Evolutionary conservation across 2,797 vertebrate species (phyloP).

Genomic region (Cygnus olor): DNA sequence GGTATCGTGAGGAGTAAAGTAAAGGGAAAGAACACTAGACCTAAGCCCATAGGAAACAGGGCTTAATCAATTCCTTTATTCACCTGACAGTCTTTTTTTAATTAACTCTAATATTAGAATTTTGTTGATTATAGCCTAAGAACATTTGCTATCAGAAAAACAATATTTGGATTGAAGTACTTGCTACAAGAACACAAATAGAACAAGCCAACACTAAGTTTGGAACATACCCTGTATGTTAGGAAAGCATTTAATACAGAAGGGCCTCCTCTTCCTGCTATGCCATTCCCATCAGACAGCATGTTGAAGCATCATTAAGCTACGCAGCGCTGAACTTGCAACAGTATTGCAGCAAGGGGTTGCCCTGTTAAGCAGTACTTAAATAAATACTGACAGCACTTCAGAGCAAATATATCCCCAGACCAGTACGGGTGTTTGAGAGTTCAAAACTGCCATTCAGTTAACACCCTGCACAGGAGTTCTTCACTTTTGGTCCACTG

Average conservation of each 20-base stretch:
- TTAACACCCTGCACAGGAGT: background rate
- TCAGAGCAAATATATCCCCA: background rate
- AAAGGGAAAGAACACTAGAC: background rate
- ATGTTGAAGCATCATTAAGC: background rate
- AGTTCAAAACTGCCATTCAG: background rate
- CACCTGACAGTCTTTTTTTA: background rate
- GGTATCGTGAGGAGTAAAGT: background rate
- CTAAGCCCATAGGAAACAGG: background rate
- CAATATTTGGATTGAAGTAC: background rate
- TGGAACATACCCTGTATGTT: background rate
- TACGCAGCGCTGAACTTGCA: background rate
- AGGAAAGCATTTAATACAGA: background rate
- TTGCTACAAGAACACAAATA: background rate
- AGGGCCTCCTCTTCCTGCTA: background rate
- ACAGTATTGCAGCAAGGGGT: background rate
- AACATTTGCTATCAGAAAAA: background rate
- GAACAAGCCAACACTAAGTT: background rate
- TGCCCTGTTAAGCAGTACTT: background rate
- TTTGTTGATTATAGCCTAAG: background rate
- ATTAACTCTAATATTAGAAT: background rate
- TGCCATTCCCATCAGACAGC: background rate
- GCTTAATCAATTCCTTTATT: background rate
- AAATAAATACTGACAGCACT: background rate
- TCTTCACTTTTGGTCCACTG: background rate
- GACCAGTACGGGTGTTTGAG: background rate